Percentiles rank a stretch among this genome's conserved stretches.
phyloP scores from a whole-genome alignment of 2,113 vertebrate species.

The Columbina picui region DNA sequence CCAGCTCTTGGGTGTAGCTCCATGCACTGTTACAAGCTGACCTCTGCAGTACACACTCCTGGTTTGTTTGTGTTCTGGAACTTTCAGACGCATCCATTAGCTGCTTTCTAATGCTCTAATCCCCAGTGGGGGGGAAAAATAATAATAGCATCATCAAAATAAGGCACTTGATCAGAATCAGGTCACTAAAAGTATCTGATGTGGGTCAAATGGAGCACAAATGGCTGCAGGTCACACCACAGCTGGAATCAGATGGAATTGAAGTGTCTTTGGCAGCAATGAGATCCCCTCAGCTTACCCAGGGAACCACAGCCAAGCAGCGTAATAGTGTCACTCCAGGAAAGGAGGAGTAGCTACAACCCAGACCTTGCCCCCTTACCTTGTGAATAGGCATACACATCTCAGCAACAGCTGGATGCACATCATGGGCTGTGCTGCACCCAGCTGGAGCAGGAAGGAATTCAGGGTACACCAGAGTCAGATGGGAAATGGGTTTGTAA shows the following conservation, averaged over 20 bases:
- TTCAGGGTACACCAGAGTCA: background rate
- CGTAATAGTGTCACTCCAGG: background rate
- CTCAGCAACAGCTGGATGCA: background rate
- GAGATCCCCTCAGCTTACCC: background rate
- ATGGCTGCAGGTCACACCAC: background rate
- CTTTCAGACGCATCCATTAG: background rate
- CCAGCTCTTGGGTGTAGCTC: background rate
- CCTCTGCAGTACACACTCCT: background rate
- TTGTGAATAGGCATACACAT: background rate
- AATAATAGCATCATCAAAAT: too few species aligned
- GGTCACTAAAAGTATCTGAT: background rate
- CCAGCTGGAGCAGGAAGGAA: background rate
- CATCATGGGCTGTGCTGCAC: accelerated
- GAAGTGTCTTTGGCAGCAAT: background rate
- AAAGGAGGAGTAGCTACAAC: background rate
- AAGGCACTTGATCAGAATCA: background rate
- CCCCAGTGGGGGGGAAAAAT: too few species aligned
- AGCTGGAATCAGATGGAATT: background rate
- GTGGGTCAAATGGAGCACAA: background rate
- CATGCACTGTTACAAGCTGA: background rate
- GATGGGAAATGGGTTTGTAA: background rate
- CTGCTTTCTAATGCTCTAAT: background rate
- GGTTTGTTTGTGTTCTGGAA: background rate
- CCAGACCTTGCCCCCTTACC: background rate
- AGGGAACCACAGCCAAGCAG: background rate